Evolutionary conservation across 2,113 vertebrate genomes (phyloP), one percentile per base, ranked within the genome.

Genomic region (Shinisaurus crocodilurus): DNA sequence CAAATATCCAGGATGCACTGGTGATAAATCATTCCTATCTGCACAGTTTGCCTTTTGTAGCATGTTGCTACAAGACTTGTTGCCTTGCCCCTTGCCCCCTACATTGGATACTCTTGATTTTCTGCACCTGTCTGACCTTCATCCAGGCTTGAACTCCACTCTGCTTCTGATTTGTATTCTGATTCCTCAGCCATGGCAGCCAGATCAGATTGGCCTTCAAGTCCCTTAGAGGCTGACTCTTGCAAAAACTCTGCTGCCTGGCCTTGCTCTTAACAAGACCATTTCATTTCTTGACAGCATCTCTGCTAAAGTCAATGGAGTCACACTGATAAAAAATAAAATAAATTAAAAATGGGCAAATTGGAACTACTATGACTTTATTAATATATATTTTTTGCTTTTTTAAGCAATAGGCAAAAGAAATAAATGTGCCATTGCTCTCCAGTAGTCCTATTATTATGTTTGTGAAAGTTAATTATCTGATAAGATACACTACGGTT

Each of bases 381-480:
- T 85, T 85, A 85, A 54, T 7, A 54, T 54, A 67, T 27, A 6
- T 32, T 85, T 85, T 2, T 34, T 69, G 37, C 70, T 43, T 85
- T 83, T 92, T 87, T 88, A 63, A 75, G 70, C 13, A 77, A 88
- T 81, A 77, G 75, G 45, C 95, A 93, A 95, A 60, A 95, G 29
- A 97, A 97, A 96, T 97, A 96, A 95, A 94, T 95, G 95, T 96
- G 93, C 93, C 94, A 95, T 69, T 96, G 95, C 81, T 95, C 90
- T 95, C 96, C 93, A 92, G 76, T 93, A 96, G 92, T 96, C 94
- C 89, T 95, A 25, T 87, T 96, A 96, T 97, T 96, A 97, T 96
- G 97, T 97, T 98, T 98, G 96, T 96, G 96, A 95, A 98, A 98
- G 95, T 97, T 98, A 98, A 98, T 98, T 98, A 98, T 97, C 97